Base-by-base conservation (phyloP, 1,140 invertebrate species). In the Drosophila trapezifrons region DNA sequence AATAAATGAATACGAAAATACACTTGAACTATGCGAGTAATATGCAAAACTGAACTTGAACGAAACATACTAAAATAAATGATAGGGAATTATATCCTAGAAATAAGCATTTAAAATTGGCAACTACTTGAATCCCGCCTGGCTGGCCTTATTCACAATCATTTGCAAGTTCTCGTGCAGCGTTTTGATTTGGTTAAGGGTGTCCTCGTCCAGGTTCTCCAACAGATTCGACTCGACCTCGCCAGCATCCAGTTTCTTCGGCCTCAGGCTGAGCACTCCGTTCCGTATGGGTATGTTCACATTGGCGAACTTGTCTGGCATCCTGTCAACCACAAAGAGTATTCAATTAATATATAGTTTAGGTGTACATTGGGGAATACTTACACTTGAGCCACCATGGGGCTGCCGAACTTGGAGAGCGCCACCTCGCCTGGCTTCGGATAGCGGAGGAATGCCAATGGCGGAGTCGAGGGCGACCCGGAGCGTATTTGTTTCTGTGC, bases 341-440 rank as follows among this genome's bases (percentile, higher is more conserved):
- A 57, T n/a, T 10, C 13, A 5, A 8, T 9, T 42, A 17, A 27
- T 54, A 37, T 0, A 20, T 6, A 7, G 17, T 22, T 51, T 22
- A 22, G 6, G 1, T 1, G 1, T 4, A 5, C 3, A 5, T 15
- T 0, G 0, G 0, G 18, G 12, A 27, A 27, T 10, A 80, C 84
- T 82, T 80, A 92, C 91, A 79, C 79, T 38, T 92, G 87, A 0
- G 94, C 93, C 52, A 95, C 91, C 3, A 95, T 87, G 3, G 94
- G 94, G 78, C 94, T 95, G 27, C 94, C 94, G 69, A 92, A 92
- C 90, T 94, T 93, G 35, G 94, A 95, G 20, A 95, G 92, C 0
- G 94, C 94, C 71, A 94, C 93, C 90, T 95, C 94, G 32, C 94
- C 94, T 57, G 93, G 91, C 55, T 93, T 92, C 6, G 94, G 94